phyloP scores from a whole-genome alignment of 2,797 vertebrate species.

The Staurois parvus region DNA sequence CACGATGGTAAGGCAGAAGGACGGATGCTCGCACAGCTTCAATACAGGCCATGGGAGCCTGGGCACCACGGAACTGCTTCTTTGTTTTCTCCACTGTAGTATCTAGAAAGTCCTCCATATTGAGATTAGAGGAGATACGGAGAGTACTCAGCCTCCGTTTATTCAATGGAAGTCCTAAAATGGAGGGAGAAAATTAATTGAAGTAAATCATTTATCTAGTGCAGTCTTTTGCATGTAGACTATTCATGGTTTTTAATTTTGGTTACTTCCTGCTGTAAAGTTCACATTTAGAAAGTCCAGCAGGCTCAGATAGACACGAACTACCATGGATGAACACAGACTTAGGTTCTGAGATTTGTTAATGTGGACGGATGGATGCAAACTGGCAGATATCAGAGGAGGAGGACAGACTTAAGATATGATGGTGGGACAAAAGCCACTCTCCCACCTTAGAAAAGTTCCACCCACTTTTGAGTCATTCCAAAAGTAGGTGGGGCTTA shows the following conservation, averaged over 20 bases:
- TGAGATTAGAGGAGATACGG: slow-evolving; percentile 66
- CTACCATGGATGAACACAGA: too few species aligned
- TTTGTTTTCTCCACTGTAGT: slow-evolving; percentile 72
- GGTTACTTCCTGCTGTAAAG: too few species aligned
- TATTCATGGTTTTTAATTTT: neutral
- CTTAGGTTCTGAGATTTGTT: too few species aligned
- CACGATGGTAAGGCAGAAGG: slow-evolving; percentile 77
- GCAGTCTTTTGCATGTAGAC: neutral
- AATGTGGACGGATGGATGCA: too few species aligned
- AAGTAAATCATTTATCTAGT: neutral
- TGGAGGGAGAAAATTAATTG: slow-evolving; percentile 34
- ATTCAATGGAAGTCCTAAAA: slow-evolving; percentile 76
- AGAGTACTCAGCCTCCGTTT: slow-evolving; percentile 78
- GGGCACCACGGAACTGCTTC: slow-evolving; percentile 75
- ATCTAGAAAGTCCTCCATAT: slow-evolving; percentile 77
- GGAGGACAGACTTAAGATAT: too few species aligned
- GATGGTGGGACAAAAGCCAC: too few species aligned
- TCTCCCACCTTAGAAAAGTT: too few species aligned
- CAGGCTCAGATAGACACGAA: too few species aligned
- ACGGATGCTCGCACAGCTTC: slow-evolving; percentile 82
- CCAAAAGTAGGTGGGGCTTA: too few species aligned
- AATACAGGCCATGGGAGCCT: slow-evolving; percentile 85
- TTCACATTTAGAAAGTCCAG: too few species aligned
- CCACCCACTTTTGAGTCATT: too few species aligned
- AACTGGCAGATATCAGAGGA: too few species aligned